These are phyloP conservation scores for Arothron firmamentum DNA, from an alignment of 2,113 vertebrate species.

Conservation along the genomic window DNA sequence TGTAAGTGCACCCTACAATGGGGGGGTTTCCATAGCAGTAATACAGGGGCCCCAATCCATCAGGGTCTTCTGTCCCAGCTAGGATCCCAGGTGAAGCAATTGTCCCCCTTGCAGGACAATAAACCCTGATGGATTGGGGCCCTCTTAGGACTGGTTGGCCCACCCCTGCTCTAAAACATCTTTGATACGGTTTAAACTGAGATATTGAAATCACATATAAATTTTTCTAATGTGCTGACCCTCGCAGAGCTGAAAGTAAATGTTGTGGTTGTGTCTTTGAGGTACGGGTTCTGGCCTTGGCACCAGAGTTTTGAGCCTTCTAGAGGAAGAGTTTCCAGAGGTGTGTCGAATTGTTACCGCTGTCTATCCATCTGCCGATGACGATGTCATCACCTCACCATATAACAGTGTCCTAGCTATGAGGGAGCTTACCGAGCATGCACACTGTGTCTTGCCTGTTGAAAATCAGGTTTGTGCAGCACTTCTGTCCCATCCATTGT, in stretches of 20 bases:
- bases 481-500: background rate
- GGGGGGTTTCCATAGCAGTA: too few species aligned
- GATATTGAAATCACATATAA: too few species aligned
- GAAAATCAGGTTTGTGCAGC: slow-evolving; percentile 87
- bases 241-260: background rate
- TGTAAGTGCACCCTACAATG: too few species aligned
- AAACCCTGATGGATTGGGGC: too few species aligned
- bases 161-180: too few species aligned
- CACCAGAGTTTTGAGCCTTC: slow-evolving; percentile 85
- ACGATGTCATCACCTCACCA: slow-evolving; percentile 95
- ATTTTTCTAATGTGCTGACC: too few species aligned
- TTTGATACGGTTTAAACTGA: too few species aligned
- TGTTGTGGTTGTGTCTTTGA: slow-evolving; percentile 45
- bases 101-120: too few species aligned
- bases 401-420: slow-evolving; percentile 96
- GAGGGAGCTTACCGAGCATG: slow-evolving; percentile 91
- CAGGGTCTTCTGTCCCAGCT: too few species aligned
- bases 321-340: slow-evolving; percentile 94
- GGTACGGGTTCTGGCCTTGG: slow-evolving; percentile 96
- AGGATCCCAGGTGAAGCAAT: too few species aligned
- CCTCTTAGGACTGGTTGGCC: too few species aligned
- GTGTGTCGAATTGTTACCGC: slow-evolving; percentile 90
- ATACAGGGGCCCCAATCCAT: background rate
- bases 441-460: slow-evolving; percentile 92
- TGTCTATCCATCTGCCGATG: slow-evolving; percentile 89